phyloP scores from a whole-genome alignment of 2,113 vertebrate genomes.

The Nothocercus julius region DNA sequence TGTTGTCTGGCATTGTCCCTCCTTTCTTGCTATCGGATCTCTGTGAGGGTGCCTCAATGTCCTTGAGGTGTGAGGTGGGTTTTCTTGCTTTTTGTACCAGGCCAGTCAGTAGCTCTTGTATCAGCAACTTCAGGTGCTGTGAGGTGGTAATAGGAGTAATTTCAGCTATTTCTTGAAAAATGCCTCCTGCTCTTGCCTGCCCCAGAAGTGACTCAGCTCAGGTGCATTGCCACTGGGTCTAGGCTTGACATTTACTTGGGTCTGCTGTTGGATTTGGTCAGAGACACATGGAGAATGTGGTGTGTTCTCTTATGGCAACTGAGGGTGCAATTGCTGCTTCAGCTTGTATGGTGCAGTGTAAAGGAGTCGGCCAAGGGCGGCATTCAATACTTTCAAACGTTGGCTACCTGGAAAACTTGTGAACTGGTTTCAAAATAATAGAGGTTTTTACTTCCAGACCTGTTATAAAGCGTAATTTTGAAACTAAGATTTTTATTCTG shows the following conservation, averaged over 20 bases:
- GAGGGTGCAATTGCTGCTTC: background rate
- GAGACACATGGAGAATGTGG: background rate
- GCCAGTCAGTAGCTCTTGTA: background rate
- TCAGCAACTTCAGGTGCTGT: background rate
- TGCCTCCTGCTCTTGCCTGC: background rate
- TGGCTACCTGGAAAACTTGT: background rate
- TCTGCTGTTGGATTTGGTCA: background rate
- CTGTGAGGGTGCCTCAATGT: background rate
- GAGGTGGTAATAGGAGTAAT: no score
- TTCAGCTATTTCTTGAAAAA: no score
- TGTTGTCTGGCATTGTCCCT: background rate
- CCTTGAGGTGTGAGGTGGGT: background rate
- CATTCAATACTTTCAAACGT: background rate
- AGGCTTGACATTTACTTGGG: rapidly evolving
- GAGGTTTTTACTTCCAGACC: background rate
- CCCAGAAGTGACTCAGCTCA: background rate
- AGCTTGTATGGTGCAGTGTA: background rate
- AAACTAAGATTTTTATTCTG: background rate
- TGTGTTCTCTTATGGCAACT: background rate
- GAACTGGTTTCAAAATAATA: background rate
- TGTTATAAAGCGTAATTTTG: background rate
- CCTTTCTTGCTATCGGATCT: background rate
- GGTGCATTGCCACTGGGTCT: background rate
- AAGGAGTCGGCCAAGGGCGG: background rate
- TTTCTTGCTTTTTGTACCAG: background rate